Evolutionary conservation across 2,797 vertebrate species (phyloP), one percentile per base, ranked within the genome.

Genomic region (Pseudotriccus pelzelni): DNA sequence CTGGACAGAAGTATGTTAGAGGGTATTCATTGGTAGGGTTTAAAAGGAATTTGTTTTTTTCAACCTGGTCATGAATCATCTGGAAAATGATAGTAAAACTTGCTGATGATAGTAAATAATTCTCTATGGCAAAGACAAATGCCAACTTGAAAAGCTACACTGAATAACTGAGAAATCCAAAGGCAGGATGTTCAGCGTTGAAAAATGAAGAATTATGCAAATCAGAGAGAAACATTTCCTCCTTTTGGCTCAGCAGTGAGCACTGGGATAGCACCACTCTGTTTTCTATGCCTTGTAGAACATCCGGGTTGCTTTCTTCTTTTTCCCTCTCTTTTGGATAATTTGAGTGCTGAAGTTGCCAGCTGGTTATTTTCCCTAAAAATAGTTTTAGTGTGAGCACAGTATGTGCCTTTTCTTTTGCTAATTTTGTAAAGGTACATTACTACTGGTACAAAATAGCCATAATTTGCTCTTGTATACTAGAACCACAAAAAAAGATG

Each of bases 351-450:
- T 84, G 53, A 75, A 87, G 53, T 93, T 93, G 43, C 50, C 87
- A 95, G 79, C 84, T 92, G 87, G 62, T 95, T 43, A 41, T n/a
- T 91, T 94, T 55, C 49, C n/a, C 93, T 93, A 87, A 78, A 95
- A 92, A 89, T 87, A 89, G 50, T 83, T 85, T 44, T 39, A 87
- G 36, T 62, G 32, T 85, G 36, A 94, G 69, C 24, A 49, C 39
- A 50, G 12, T 83, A 55, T 66, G 34, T 90, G n/a, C 67, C 43
- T 92, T 94, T 86, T 55, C 58, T 95, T 91, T 93, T 83, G 86
- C 20, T 91, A 80, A 39, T 93, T 92, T 94, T 96, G 55, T 95
- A 73, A 78, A 93, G 69, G 82, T 93, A 58, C 67, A 52, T 91
- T 91, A 56, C 50, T 64, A 66, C 63, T 73, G 66, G 62, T 76